phyloP scores from a whole-genome alignment of 2,113 vertebrate species.

The Mellivora capensis region DNA sequence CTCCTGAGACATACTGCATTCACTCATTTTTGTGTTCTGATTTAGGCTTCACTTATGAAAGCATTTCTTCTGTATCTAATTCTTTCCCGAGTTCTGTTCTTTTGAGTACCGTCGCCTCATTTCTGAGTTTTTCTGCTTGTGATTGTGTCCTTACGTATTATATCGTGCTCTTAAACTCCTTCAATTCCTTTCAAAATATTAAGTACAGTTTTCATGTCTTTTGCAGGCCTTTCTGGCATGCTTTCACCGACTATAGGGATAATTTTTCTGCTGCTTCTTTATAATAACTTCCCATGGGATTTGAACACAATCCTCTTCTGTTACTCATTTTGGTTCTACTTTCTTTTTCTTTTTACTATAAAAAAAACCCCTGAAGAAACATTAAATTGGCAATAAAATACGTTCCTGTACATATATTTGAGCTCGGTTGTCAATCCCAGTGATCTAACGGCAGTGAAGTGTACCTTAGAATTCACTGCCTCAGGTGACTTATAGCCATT shows the following conservation, averaged over 20 bases:
- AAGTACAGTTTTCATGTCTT: not conserved
- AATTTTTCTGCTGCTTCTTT: not conserved
- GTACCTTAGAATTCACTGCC: not conserved
- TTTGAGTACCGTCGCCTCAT: not conserved
- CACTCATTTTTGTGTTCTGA: not conserved
- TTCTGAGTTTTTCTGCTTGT: constrained; percentile 21
- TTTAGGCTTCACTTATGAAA: not conserved
- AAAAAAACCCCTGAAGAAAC: not conserved
- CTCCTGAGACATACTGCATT: not conserved
- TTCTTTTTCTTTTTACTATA: not conserved
- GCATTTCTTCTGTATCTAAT: not conserved
- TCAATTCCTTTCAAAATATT: not conserved
- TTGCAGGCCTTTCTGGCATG: not conserved
- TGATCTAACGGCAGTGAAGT: not conserved
- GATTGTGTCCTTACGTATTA: not conserved
- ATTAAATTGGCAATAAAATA: not conserved
- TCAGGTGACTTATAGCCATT: not conserved
- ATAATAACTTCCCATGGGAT: not conserved
- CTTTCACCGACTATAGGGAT: not conserved
- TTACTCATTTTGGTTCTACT: not conserved
- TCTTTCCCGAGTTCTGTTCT: not conserved
- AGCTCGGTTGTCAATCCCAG: not conserved
- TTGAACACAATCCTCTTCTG: not conserved
- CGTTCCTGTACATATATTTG: not conserved
- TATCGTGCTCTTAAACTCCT: not conserved